Conservation (phyloP, 2,888 invertebrate genomes). For the Athalia circularis region DNA sequence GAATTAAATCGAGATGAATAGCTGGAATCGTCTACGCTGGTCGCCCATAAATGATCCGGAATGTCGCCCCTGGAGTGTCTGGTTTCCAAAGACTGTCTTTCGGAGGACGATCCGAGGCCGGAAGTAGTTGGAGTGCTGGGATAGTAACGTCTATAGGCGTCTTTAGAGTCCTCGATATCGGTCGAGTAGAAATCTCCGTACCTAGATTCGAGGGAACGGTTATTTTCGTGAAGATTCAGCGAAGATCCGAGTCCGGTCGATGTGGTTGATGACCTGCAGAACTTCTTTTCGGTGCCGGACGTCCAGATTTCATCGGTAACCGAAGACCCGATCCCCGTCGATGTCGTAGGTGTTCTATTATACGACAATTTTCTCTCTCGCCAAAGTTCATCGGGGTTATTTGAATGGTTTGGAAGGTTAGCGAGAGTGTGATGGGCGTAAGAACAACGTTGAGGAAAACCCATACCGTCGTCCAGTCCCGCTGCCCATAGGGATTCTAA, state of each 20-base stretch:
- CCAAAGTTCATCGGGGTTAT: conserved; percentile 65
- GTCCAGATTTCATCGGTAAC: conserved; percentile 69
- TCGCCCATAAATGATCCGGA: conserved; percentile 66
- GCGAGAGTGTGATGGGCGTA: conserved; percentile 65
- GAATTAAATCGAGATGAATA: conserved; percentile 65
- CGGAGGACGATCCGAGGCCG: conserved; percentile 66
- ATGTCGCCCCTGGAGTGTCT: conserved; percentile 58
- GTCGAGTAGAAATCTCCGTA: conserved; percentile 67
- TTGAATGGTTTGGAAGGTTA: conserved; percentile 53
- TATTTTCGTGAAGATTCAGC: conserved; percentile 67
- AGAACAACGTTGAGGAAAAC: conserved; percentile 68
- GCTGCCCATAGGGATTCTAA: conserved; percentile 72
- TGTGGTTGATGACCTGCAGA: conserved; percentile 65
- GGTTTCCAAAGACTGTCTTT: conserved; percentile 64
- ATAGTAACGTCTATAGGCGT: conserved; percentile 62
- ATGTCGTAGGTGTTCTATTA: conserved; percentile 66
- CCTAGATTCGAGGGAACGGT: conserved; percentile 65
- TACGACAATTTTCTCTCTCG: conserved; percentile 62
- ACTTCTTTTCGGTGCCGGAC: conserved; percentile 63
- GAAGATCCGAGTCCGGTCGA: conserved; percentile 68
- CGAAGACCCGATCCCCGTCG: conserved; percentile 64
- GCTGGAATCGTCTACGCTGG: conserved; percentile 65
- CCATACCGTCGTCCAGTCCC: conserved; percentile 72
- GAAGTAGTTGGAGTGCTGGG: conserved; percentile 67
- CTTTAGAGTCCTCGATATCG: conserved; percentile 64